Percentiles rank a stretch among this genome's conserved stretches.
Conservation (phyloP, 2,888 invertebrate species). For the Dysmachus trigonus region DNA sequence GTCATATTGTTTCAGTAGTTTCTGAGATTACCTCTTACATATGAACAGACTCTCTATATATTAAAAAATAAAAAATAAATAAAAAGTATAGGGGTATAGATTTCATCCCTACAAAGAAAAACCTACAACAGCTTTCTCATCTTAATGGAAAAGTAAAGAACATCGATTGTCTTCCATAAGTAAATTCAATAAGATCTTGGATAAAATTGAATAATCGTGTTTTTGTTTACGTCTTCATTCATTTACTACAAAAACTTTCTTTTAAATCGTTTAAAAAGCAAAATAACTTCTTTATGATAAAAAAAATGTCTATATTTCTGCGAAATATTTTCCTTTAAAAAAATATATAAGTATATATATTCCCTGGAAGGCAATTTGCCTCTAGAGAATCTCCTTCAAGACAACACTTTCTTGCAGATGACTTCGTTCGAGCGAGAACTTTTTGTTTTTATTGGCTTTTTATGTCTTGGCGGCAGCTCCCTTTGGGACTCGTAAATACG, state of each 20-base stretch:
- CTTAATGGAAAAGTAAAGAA: background rate
- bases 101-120: too few species aligned
- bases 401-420: background rate
- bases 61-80: too few species aligned
- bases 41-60: too few species aligned
- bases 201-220: background rate
- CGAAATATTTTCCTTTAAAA: background rate
- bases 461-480: background rate
- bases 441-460: background rate
- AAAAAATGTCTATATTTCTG: background rate
- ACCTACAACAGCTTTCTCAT: background rate
- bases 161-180: background rate
- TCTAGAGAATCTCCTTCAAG: background rate
- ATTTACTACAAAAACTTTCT: background rate
- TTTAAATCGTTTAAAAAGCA: background rate
- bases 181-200: background rate
- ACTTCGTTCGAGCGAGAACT: background rate
- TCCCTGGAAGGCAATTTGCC: background rate
- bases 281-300: background rate
- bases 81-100: too few species aligned
- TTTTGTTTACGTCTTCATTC: background rate
- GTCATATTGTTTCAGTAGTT: too few species aligned
- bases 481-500: background rate
- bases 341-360: background rate
- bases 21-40: too few species aligned